Base-by-base conservation (phyloP, 2,797 vertebrate genomes). In the Malacoctenus gilli region DNA sequence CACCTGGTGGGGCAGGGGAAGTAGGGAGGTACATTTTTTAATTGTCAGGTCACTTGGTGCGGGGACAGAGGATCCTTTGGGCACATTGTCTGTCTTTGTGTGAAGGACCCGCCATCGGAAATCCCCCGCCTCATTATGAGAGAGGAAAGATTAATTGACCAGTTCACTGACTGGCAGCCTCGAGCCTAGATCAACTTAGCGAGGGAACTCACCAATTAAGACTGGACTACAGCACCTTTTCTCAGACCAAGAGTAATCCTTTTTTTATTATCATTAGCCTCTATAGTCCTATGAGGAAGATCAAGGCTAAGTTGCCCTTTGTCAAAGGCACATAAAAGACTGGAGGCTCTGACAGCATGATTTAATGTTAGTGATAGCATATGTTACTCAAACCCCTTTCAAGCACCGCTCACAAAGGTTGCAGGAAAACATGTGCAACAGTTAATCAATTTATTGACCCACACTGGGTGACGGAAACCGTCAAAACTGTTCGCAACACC, bases 111-210 rank as follows among this genome's bases (percentile, higher is more conserved):
- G 91, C 88, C 92, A 85, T 92, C 92, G 91, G 93, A 95, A 95
- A 95, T 96, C 94, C 95, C 95, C 87, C 87, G 92, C 92, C 95
- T 98, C 95, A 97, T 97, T 97, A 95, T 91, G 93, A 89, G 80
- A 92, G 90, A 92, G 92, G 75, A 84, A 94, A 93, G 93, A 97
- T 98, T 97, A 97, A 97, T 97, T 96, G 96, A 96, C 94, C 95
- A 86, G 92, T 94, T 95, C 93, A 91, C 89, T 92, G 93, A 94
- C 92, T 95, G 94, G 90, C 89, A 92, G 94, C 94, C 92, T 90
- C 91, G 92, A 93, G 94, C 95, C 93, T 92, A 91, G 93, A 95
- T 94, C 95, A 95, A 95, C 93, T 95, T 94, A 90, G 93, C 86
- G 89, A 92, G 92, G 90, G 92, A 91, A 87, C 91, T 90, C 91